Conservation (phyloP, 2,113 vertebrate genomes). For the Muntiacus muntjak region DNA sequence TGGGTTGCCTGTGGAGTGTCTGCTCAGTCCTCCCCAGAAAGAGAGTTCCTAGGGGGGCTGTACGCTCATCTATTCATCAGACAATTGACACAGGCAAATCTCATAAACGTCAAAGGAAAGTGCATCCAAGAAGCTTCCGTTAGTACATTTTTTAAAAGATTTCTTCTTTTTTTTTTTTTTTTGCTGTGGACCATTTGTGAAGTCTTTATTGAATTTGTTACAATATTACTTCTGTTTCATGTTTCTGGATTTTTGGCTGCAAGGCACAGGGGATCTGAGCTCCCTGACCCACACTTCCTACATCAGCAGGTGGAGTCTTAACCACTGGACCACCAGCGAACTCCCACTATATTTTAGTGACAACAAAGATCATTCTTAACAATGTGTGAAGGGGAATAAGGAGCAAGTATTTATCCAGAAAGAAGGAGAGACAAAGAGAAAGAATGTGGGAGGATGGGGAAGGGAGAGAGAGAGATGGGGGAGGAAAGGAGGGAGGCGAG, state of each 20-base stretch:
- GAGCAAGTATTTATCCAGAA: not conserved
- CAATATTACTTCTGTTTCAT: not conserved
- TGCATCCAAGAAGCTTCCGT: not conserved
- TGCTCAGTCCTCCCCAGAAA: not conserved
- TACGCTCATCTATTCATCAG: not conserved
- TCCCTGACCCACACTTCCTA: not conserved
- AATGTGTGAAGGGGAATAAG: not conserved
- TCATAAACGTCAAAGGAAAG: not conserved
- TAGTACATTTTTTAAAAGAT: not conserved
- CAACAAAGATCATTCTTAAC: not conserved
- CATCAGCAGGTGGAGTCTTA: not conserved
- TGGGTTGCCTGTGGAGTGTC: constrained; percentile 46
- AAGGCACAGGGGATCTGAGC: not conserved
- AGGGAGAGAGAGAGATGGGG: fast-evolving
- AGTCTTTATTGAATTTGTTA: not conserved
- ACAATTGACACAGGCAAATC: not conserved
- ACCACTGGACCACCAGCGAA: not conserved
- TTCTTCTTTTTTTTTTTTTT: not conserved
- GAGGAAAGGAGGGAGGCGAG: no score
- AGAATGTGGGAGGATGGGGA: not conserved
- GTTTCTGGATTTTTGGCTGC: not conserved
- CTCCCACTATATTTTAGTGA: not conserved
- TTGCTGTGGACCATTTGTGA: not conserved
- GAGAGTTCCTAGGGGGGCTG: not conserved
- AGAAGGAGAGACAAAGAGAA: not conserved